Evolutionary conservation across 2,888 invertebrate species (phyloP), one percentile per base, ranked within the genome.

Genomic region (Hirtodrosophila cameraria): DNA sequence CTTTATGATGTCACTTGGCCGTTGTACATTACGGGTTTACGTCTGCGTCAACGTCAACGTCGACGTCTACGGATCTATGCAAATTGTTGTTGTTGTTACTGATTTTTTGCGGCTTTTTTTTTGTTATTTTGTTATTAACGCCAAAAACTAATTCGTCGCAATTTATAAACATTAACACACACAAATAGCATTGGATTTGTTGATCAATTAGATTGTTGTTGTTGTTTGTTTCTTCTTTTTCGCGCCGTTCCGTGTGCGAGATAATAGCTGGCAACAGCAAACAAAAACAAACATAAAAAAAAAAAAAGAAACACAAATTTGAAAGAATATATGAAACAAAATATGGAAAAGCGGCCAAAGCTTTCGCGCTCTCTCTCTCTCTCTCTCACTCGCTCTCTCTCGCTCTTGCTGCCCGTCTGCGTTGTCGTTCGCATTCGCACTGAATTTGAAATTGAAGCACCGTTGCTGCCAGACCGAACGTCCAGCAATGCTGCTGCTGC

Each of bases 401-500:
- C 64, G 20, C 42, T 13, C 27, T 28, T n/a, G 3, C 45, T 35
- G 49, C 49, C 75, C 76, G 74, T 58, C 45, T 54, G 73, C 72
- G 48, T 68, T 70, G 75, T 64, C 78, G 75, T 77, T 77, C 75
- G 75, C 75, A 67, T 75, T 75, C 61, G 75, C 78, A 75, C 75
- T 75, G 75, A 75, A 75, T 75, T 77, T 67, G 60, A 77, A 71
- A 77, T 74, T 74, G 38, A 77, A 77, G 64, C 63, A 67, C 49
- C 60, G 70, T 54, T 60, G 77, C 67, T 52, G 60, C 41, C 67
- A 77, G 55, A 76, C 77, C 75, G 31, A 65, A 36, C 70, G 70
- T 67, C 62, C 75, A 70, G 65, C 49, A 49, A 15, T 23, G 23
- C 52, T 45, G 33, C 43, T 45, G 42, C 58, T 42, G 31, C 45